Base-by-base conservation (phyloP, 1,140 invertebrate genomes). In the Muscidifurax raptorellus region DNA sequence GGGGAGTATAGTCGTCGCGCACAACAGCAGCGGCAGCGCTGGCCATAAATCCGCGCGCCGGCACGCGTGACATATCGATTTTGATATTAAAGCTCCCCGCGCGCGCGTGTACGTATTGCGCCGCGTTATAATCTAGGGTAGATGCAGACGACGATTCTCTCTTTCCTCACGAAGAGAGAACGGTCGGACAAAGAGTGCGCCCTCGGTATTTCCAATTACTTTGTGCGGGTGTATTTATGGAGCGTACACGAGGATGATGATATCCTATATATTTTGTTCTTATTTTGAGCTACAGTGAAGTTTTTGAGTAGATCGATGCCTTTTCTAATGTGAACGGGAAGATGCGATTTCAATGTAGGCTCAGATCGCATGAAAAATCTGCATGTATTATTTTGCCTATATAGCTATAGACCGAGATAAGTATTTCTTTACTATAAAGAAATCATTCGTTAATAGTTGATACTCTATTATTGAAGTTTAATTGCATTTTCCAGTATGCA, bases 31-130 rank as follows among this genome's bases (percentile, higher is more conserved):
- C 66, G 9, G 27, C 66, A 67, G 66, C 77, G 59, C 66, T 28
- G 71, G 3, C 44, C 18, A 27, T 71, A 72, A 71, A 80, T 80
- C 52, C 22, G 52, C 22, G 52, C 36, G 74, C 18, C 36, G 22
- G 69, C 44, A 47, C 74, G 74, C 82, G 25, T 83, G 64, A 77
- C 64, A 10, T 83, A 83, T 83, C 74, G 82, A 77, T 83, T 83
- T 83, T 83, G 52, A 77, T 77, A 71, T 83, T 83, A 83, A 83
- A 83, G 36, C 36, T 25, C 47, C 25, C 25, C n/a, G 4, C 32
- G 64, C 32, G 59, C 30, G 22, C 22, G 6, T 59, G 22, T 59
- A 59, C n/a, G 52, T 59, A 59, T 59, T 59, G 52, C 52, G 22
- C 7, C 52, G 52, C 40, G 74, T 47, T 76, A 72, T 36, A 72